These are phyloP conservation scores for Drosophila ustulata DNA, from an alignment of 2,888 invertebrate genomes.

Conservation along the genomic window DNA sequence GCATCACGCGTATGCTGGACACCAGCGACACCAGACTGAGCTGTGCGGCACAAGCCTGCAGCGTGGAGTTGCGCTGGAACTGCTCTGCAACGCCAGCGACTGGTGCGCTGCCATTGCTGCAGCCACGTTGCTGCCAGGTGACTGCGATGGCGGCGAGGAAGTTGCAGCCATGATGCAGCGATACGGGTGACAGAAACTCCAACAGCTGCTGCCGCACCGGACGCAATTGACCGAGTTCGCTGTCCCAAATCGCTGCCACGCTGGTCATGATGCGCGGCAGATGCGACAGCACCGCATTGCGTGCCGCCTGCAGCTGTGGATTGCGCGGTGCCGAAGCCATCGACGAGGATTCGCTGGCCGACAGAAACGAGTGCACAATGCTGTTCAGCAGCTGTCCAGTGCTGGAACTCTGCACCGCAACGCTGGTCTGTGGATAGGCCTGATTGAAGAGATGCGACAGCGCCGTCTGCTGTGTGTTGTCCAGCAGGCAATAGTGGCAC, in stretches of 20 bases:
- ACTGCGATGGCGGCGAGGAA: conserved; percentile 93
- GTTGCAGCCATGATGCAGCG: conserved; percentile 92
- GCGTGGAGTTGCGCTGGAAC: conserved; percentile 82
- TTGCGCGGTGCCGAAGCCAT: conserved; percentile 79
- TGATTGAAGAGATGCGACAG: conserved; percentile 87
- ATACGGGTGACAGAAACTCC: conserved; percentile 93
- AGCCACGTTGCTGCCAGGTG: conserved; percentile 92
- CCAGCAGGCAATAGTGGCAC: conserved; percentile 91
- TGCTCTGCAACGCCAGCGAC: conserved; percentile 76
- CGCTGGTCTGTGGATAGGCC: conserved; percentile 86
- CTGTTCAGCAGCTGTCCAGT: conserved; percentile 92
- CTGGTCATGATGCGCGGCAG: conserved; percentile 93
- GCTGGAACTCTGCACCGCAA: conserved; percentile 86
- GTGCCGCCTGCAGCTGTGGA: conserved; percentile 86
- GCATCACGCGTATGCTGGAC: conserved; percentile 92
- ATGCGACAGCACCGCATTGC: conserved; percentile 91
- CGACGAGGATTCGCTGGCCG: conserved; percentile 81
- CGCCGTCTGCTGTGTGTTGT: conserved; percentile 87
- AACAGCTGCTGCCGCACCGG: conserved; percentile 91
- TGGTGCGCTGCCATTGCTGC: conserved; percentile 78
- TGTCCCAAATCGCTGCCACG: conserved; percentile 92
- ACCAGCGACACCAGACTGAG: conserved; percentile 92
- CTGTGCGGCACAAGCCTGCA: conserved; percentile 89
- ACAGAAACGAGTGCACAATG: conserved; percentile 92
- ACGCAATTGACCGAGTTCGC: conserved; percentile 86